Conservation (phyloP, 2,888 invertebrate genomes). For the Rhimphoctona megacephalus region DNA sequence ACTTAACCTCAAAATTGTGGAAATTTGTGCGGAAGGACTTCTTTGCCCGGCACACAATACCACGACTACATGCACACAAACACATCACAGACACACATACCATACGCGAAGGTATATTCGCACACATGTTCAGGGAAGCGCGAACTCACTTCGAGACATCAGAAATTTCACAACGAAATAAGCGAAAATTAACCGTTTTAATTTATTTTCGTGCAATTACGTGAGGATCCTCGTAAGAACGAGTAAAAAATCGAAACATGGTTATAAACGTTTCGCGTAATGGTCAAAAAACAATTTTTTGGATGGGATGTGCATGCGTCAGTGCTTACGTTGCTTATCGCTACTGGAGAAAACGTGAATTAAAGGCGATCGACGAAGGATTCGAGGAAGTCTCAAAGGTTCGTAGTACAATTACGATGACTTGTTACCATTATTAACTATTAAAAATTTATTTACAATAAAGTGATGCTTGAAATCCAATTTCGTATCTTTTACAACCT, state of each 20-base stretch:
- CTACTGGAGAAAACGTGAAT: slow-evolving; percentile 83
- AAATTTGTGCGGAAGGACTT: not conserved
- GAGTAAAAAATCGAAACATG: slow-evolving; percentile 42
- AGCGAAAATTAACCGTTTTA: slow-evolving; percentile 26
- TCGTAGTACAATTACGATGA: slow-evolving; percentile 62
- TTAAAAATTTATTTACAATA: not conserved
- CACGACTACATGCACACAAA: not conserved
- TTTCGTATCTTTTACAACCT: not conserved
- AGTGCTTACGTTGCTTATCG: slow-evolving; percentile 83
- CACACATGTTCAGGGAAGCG: slow-evolving; percentile 59
- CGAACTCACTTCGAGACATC: slow-evolving; percentile 43
- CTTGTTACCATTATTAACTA: not conserved
- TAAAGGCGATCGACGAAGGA: slow-evolving; percentile 84
- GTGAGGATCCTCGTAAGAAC: slow-evolving; percentile 11
- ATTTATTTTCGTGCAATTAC: slow-evolving; percentile 14
- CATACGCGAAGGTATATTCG: slow-evolving; percentile 8
- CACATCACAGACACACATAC: not conserved
- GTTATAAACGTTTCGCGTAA: slow-evolving; percentile 67
- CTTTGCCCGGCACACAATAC: slow-evolving; percentile 16
- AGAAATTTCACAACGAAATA: slow-evolving; percentile 32
- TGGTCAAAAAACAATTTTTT: slow-evolving; percentile 74
- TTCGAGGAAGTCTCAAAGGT: slow-evolving; percentile 84
- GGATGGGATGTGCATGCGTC: slow-evolving; percentile 81
- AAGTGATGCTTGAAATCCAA: not conserved
- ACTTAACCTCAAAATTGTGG: slow-evolving; percentile 16